Base-by-base conservation (phyloP, 2,888 invertebrate genomes). In the Cordylochernes scorpioides region DNA sequence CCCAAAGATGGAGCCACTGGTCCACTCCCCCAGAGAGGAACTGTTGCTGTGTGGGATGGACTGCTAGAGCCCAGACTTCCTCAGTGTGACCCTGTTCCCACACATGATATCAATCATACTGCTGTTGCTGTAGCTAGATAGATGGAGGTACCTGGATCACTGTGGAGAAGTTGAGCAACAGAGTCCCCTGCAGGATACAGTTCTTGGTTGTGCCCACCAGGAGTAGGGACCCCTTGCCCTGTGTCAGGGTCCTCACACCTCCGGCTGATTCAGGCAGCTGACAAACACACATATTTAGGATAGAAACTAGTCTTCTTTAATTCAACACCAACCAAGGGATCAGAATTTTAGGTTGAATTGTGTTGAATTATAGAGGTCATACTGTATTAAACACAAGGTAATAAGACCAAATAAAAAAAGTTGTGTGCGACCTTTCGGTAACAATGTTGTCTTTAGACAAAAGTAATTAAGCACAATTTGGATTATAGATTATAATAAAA, bases 211-310 rank as follows among this genome's bases (percentile, higher is more conserved):
- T 82, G 17, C 84, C 82, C 28, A 84, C 64, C 41, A 72, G 60
- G 32, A 84, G 54, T 53, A 74, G 71, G 14, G 67, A 64, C 27
- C 80, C 80, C 42, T 71, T 64, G 1, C 80, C 80, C 47, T 77
- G 75, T 0, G 73, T 68, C 15, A 84, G 55, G 30, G 71, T 73
- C 24, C 84, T 60, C 15, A 82, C 68, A 2, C 78, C 72, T 9
- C 86, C 84, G 52, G 68, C 73, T 51, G 71, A 70, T 22, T 74
- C 75, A 41, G 77, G 72, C 47, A 84, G 66, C 73, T 78, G 51
- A 7, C n/a, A n/a, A n/a, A n/a, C n/a, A n/a, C n/a, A n/a, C n/a
- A n/a, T n/a, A n/a, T n/a, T n/a, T n/a, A n/a, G n/a, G n/a, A n/a
- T n/a, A n/a, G n/a, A n/a, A n/a, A n/a, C n/a, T n/a, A n/a, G n/a